Evolutionary conservation across 2,888 invertebrate genomes (phyloP), one percentile per base, ranked within the genome.

Genomic region (Drosophila incognita): DNA sequence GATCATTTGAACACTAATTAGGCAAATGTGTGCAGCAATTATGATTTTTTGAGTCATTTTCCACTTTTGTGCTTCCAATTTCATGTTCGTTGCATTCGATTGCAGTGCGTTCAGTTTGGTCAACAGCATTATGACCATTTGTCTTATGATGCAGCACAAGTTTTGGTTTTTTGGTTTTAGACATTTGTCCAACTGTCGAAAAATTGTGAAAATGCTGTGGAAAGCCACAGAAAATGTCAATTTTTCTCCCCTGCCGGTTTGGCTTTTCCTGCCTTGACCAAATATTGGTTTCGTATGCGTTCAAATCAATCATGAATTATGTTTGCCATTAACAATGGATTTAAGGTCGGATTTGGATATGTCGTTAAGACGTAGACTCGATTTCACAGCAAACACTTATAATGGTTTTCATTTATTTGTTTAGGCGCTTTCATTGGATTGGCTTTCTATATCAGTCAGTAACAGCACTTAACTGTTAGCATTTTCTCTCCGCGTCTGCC

Each of bases 251-350:
- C 13, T 42, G 10, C 38, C 53, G 2, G 8, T 18, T 46, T 46
- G 51, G 48, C 48, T 67, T 69, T 73, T 73, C 36, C 59, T 40
- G 49, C 46, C 57, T 31, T 81, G 63, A 77, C 82, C 87, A 76
- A 76, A 79, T 79, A 71, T 63, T 59, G 82, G 49, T 51, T 21
- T 36, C 2, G 27, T 29, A 48, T 6, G 31, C 60, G 54, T 46
- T n/a, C 60, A 86, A 84, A 83, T 85, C 87, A 87, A 89, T 89
- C 84, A 89, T 82, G 85, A 79, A 82, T 82, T 76, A 87, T 83
- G 80, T 66, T 59, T 48, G 70, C 81, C 69, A 83, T 82, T 87
- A 82, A 87, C 82, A 85, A 87, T 83, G 84, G 78, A 78, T 75
- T 87, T 70, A 66, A 65, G 83, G 81, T 83, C 76, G 69, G 75